These are phyloP conservation scores for Phania funesta DNA, from an alignment of 2,888 invertebrate species.

Conservation along the genomic window DNA sequence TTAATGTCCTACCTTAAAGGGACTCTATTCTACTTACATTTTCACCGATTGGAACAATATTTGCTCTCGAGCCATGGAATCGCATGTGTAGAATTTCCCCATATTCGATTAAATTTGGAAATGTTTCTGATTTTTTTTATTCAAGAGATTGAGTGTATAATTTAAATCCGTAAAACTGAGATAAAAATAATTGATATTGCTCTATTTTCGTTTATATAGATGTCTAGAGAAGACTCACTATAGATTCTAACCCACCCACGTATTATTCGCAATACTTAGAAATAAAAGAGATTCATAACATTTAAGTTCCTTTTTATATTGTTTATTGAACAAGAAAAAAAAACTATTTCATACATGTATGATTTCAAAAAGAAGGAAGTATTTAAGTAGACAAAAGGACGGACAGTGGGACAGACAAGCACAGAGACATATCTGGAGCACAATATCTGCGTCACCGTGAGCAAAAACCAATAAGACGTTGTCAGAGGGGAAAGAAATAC, in stretches of 20 bases:
- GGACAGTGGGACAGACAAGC: slow-evolving; percentile 37
- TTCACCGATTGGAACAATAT: too few relatives aligned
- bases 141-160: too few relatives aligned
- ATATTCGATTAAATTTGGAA: too few relatives aligned
- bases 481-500: slow-evolving; percentile 74
- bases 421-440: slow-evolving; percentile 54
- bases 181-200: too few relatives aligned
- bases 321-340: slow-evolving; percentile 36
- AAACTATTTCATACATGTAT: slow-evolving; percentile 58
- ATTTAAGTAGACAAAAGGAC: slow-evolving; percentile 54
- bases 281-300: slow-evolving; percentile 52
- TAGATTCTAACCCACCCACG: background rate
- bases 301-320: slow-evolving; percentile 46
- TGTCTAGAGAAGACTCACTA: background rate
- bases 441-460: slow-evolving; percentile 55
- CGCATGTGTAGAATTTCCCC: too few relatives aligned
- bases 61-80: too few relatives aligned
- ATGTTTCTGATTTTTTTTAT: too few relatives aligned
- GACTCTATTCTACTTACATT: too few relatives aligned
- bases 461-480: slow-evolving; percentile 36
- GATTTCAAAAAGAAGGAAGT: slow-evolving; percentile 6
- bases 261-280: background rate
- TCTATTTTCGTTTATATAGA: too few relatives aligned
- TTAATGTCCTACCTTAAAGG: too few relatives aligned
- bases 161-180: too few relatives aligned